Evolutionary conservation across 2,797 vertebrate species (phyloP).

Genomic region (Trachurus trachurus): DNA sequence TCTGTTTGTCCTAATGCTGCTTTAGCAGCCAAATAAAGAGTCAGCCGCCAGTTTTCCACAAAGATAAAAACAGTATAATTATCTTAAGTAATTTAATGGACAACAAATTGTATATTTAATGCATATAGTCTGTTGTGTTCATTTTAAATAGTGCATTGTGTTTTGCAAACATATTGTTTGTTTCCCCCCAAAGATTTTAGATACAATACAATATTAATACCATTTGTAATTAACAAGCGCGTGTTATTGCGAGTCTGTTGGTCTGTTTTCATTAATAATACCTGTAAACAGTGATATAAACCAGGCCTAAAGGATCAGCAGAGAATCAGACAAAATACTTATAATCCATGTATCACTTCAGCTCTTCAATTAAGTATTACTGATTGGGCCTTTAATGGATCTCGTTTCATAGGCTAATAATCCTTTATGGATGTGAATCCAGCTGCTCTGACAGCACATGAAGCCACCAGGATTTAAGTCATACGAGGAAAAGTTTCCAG

Average conservation of each 20-base stretch:
- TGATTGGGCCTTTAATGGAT: slow-evolving; percentile 78
- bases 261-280: slow-evolving; percentile 48
- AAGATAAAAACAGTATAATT: neutral
- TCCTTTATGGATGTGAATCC: slow-evolving; percentile 75
- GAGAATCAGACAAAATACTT: slow-evolving; percentile 51
- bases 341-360: slow-evolving; percentile 57
- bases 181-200: neutral
- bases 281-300: slow-evolving; percentile 42
- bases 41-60: slow-evolving; percentile 1
- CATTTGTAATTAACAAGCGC: slow-evolving; percentile 6
- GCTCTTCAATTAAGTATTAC: slow-evolving; percentile 73
- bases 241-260: slow-evolving; percentile 7
- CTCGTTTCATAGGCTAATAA: slow-evolving; percentile 79
- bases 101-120: slow-evolving; percentile 1
- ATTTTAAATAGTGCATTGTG: slow-evolving; percentile 1
- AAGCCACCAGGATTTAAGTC: slow-evolving; percentile 75
- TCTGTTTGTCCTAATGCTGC: slow-evolving; percentile 13
- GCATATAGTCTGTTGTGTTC: neutral
- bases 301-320: slow-evolving; percentile 42
- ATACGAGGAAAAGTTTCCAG: slow-evolving; percentile 81
- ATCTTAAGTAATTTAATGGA: neutral
- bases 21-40: slow-evolving; percentile 2
- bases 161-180: neutral
- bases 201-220: neutral
- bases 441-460: slow-evolving; percentile 68